Evolutionary conservation across 2,113 vertebrate species (phyloP).

Genomic region (mouse (Mus musculus)): DNA sequence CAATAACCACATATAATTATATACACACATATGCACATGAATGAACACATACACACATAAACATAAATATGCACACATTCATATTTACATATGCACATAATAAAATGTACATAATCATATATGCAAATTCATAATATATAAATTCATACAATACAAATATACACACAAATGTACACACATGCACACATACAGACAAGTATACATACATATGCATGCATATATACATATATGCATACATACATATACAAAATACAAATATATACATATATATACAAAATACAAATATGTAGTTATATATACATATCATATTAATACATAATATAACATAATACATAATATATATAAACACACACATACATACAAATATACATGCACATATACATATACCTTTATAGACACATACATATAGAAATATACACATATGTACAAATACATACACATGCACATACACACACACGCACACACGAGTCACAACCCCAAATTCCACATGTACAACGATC

Average conservation of each 20-base stretch:
- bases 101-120: neutral
- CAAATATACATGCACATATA: neutral
- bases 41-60: neutral
- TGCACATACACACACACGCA: neutral
- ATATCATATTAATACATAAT: neutral
- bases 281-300: neutral
- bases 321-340: neutral
- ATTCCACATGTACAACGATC: neutral
- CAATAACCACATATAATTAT: neutral
- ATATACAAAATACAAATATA: too few species aligned
- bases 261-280: too few species aligned
- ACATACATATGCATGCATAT: neutral
- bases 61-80: too few species aligned
- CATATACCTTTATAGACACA: neutral
- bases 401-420: neutral
- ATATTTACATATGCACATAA: neutral
- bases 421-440: neutral
- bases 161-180: neutral
- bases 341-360: neutral
- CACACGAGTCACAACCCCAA: neutral
- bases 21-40: neutral
- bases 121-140: neutral
- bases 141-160: neutral
- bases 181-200: rapidly evolving
- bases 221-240: too few species aligned